These are phyloP conservation scores for Calonectris borealis DNA, from an alignment of 2,113 vertebrate species.

Conservation along the genomic window DNA sequence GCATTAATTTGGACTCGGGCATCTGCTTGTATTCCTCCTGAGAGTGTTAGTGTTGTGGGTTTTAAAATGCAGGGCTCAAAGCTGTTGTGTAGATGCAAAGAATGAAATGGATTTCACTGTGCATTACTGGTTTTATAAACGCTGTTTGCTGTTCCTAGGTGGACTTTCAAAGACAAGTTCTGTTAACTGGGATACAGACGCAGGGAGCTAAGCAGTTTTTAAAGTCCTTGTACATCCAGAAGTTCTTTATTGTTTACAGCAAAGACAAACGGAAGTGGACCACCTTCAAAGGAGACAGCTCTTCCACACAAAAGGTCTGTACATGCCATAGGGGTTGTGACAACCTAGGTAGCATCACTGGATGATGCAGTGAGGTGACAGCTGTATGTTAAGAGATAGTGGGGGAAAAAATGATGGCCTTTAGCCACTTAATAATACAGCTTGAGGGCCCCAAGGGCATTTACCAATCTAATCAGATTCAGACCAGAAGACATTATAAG, in stretches of 20 bases:
- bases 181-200: conserved; percentile 88
- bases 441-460: not conserved
- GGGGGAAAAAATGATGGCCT: not conserved
- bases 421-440: not conserved
- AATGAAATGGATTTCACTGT: not conserved
- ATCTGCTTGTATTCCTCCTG: not conserved
- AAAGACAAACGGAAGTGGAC: conserved; percentile 83
- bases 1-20: not conserved
- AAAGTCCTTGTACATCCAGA: conserved; percentile 71
- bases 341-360: not conserved
- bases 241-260: conserved; percentile 87
- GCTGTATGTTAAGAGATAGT: not conserved
- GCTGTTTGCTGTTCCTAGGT: conserved; percentile 74
- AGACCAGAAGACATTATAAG: not conserved
- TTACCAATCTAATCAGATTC: not conserved
- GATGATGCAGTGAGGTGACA: not conserved
- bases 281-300: conserved; percentile 86
- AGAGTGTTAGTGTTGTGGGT: not conserved
- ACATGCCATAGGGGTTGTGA: not conserved
- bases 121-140: not conserved
- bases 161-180: conserved; percentile 86
- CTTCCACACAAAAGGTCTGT: conserved; percentile 72
- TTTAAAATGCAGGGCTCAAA: not conserved
- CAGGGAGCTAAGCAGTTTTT: conserved; percentile 89
- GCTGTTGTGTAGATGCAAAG: not conserved